Evolutionary conservation across 1,140 invertebrate species (phyloP), one percentile per base, ranked within the genome.

Genomic region (Varroa destructor): DNA sequence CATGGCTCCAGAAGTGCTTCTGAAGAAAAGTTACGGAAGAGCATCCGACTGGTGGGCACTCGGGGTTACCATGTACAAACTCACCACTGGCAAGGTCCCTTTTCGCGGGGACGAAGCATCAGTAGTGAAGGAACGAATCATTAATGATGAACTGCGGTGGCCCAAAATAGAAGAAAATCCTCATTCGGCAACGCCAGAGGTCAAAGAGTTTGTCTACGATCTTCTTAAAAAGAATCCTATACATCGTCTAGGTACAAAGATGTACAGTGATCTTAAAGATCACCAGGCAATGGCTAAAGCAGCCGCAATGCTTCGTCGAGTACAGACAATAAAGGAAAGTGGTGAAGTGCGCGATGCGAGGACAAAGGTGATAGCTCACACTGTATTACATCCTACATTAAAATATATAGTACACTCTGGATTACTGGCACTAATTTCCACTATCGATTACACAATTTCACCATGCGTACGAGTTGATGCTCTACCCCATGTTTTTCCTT

Each of bases 171-270:
- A n/a, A 37, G 61, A 67, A 67, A 43, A 40, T 14, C 61, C 61
- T 25, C 61, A 67, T 67, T 67, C 61, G 10, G 61, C 61, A 4
- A 67, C 61, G 37, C 61, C 61, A 25, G 61, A 67, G 10, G 37
- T 67, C 61, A 67, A 67, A 8, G 61, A 67, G 46, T 67, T 36
- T 67, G 61, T 67, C 12, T 67, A 67, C 36, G 61, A 67, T 67
- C 61, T 67, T 25, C 36, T 67, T 12, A 67, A 67, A 37, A 67
- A 67, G 37, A 67, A 67, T 67, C 61, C 61, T 12, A n/a, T 12
- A 40, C 40, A 46, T 12, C 40, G 61, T 14, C 37, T 67, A 40
- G 61, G 61, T 10, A 67, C 12, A 12, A 67, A 67, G 46, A 67
- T 67, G 10, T 67, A 67, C 61, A 67, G 61, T 8, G 61, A 67